These are phyloP conservation scores for Xiphias gladius DNA, from an alignment of 2,113 vertebrate species.

Conservation along the genomic window DNA sequence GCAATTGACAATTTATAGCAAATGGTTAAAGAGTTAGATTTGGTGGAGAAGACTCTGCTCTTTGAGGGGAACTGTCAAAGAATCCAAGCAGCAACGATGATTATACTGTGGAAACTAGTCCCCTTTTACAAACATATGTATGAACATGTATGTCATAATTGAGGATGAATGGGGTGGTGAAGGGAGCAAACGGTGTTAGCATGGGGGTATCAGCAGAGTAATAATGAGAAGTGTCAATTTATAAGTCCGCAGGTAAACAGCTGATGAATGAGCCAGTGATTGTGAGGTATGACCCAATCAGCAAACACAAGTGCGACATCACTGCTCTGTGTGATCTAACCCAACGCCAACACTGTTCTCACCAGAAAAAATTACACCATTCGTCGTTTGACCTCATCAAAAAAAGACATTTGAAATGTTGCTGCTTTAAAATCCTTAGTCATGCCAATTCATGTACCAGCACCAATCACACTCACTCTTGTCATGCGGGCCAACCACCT, in stretches of 20 bases:
- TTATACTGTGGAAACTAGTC: not conserved
- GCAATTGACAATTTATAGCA: too few species aligned
- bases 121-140: not conserved
- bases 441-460: not conserved
- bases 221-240: not conserved
- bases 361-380: not conserved
- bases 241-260: not conserved
- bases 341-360: not conserved
- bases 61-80: too few species aligned
- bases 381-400: not conserved
- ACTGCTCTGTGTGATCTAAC: not conserved
- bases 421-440: not conserved
- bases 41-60: too few species aligned
- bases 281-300: slow-evolving; percentile 1
- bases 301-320: not conserved
- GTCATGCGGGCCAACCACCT: not conserved
- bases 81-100: too few species aligned
- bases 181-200: not conserved
- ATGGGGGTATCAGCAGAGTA: not conserved
- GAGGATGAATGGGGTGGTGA: not conserved
- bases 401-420: not conserved
- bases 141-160: not conserved
- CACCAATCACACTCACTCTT: not conserved
- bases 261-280: slow-evolving; percentile 7
- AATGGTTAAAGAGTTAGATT: too few species aligned